Base-by-base conservation (phyloP, 1,140 invertebrate species). In the Drosophila eugracilis region DNA sequence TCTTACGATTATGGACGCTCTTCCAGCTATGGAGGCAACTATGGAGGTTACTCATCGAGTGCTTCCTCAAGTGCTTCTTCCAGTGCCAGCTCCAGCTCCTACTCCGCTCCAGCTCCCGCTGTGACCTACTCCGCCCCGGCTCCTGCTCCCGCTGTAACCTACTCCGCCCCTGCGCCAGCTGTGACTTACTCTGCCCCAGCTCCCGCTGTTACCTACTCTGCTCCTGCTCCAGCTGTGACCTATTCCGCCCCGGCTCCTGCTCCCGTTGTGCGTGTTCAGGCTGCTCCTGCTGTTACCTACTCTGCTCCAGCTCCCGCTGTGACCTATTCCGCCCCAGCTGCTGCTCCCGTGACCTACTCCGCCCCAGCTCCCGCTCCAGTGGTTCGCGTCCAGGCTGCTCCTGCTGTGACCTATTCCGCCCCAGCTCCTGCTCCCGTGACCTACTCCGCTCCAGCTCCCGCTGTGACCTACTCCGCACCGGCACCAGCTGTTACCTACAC, bases 1-100 rank as follows among this genome's bases (percentile, higher is more conserved):
- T 65, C 85, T 6, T 67, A 77, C 32, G 22, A 47, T n/a, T 76
- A 67, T 9, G 57, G 58, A 4, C 53, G 72, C 19, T 66, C 63
- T 6, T 36, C 65, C 12, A 48, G 72, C 44, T 78, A 63, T 24
- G 32, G 50, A 3, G 70, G 73, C 34, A 41, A 45, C 32, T 72
- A 65, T 5, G 39, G 45, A 3, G 36, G 65, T 5, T 66, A 41
- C 22, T 17, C 57, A 14, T 66, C 59, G 3, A 67, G 75, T 28
- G 62, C 74, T 22, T 62, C 72, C 19, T 44, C 75, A 28, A 70
- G 50, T 7, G 28, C 36, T 9, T 39, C 36, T 7, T 39, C 69
- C 28, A 72, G 28, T 21, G 45, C 69, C 39, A 26, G 53, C 24
- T 21, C 63, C 37, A 19, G 57, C 42, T 15, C 75, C 42, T 78